Percentiles rank a stretch among this genome's conserved stretches.
Evolutionary conservation across 2,888 invertebrate genomes (phyloP).

Genomic region (Dynastes grantii): DNA sequence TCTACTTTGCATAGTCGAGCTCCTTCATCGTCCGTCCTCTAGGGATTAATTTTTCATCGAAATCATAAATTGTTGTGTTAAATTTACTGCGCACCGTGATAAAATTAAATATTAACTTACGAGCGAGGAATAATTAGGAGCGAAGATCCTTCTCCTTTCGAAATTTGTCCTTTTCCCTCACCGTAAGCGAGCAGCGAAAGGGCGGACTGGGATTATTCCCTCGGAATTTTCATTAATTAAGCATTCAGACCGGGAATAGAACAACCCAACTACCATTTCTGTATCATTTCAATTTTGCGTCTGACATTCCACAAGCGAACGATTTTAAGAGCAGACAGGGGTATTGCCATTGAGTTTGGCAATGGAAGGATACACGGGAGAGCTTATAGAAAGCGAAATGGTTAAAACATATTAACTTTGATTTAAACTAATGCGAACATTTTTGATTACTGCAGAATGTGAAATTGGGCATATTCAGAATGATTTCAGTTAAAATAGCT

Average conservation of each 20-base stretch:
- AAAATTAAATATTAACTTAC: slow-evolving; percentile 67
- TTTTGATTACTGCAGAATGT: not conserved
- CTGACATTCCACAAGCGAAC: slow-evolving; percentile 42
- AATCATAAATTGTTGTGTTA: slow-evolving; percentile 66
- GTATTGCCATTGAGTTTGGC: not conserved
- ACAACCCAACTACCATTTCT: slow-evolving; percentile 52
- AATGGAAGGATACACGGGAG: not conserved
- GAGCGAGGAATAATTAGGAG: slow-evolving; percentile 66
- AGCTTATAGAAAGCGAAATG: not conserved
- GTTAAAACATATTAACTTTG: not conserved
- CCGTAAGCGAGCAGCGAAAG: slow-evolving; percentile 2
- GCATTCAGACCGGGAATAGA: slow-evolving; percentile 59
- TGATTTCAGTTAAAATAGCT: not conserved
- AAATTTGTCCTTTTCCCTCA: slow-evolving; percentile 54
- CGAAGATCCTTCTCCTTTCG: slow-evolving; percentile 51
- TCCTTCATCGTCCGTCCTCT: slow-evolving; percentile 56
- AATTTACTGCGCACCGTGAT: slow-evolving; percentile 64
- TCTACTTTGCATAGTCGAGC: not conserved
- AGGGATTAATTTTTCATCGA: slow-evolving; percentile 65
- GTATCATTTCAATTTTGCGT: slow-evolving; percentile 52
- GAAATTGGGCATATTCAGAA: not conserved
- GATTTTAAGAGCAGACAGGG: slow-evolving; percentile 25
- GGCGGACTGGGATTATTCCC: slow-evolving; percentile 61
- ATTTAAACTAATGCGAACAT: no score
- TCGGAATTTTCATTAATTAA: slow-evolving; percentile 66